Evolutionary conservation across 2,888 invertebrate species (phyloP).

Genomic region (Rhamphomyia laevipes): DNA sequence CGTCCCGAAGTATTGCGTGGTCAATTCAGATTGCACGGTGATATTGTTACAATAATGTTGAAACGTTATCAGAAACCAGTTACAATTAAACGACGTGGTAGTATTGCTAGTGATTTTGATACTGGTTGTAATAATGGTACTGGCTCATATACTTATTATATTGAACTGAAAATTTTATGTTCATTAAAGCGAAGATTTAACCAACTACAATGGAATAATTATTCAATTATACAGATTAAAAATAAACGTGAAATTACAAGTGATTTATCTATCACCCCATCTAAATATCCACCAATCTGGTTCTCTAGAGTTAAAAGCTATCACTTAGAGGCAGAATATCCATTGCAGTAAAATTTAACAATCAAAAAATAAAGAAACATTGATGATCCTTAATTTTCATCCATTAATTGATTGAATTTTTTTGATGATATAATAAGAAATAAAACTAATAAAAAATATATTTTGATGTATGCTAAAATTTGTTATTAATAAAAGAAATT

Average conservation of each 20-base stretch:
- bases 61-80: conserved; percentile 38
- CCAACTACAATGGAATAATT: conserved; percentile 65
- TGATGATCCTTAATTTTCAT: too few relatives aligned
- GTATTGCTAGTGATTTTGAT: conserved; percentile 19
- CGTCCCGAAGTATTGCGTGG: conserved; percentile 60
- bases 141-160: conserved; percentile 49
- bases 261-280: conserved; percentile 59
- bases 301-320: conserved; percentile 84
- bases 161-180: conserved; percentile 55
- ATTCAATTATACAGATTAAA: conserved; percentile 45
- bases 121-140: conserved; percentile 20
- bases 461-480: too few relatives aligned
- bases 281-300: conserved; percentile 71
- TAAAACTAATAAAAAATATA: too few relatives aligned
- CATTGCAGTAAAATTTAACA: conserved; percentile 41
- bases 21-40: conserved; percentile 44
- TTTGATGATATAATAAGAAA: too few relatives aligned
- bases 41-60: conserved; percentile 46
- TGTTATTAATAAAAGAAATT: too few relatives aligned
- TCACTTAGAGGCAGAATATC: conserved; percentile 55
- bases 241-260: conserved; percentile 54
- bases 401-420: too few relatives aligned
- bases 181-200: conserved; percentile 52
- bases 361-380: too few relatives aligned
- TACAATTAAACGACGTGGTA: conserved; percentile 38